Base-by-base conservation (phyloP, 2,113 vertebrate genomes). In the Ovibos moschatus region DNA sequence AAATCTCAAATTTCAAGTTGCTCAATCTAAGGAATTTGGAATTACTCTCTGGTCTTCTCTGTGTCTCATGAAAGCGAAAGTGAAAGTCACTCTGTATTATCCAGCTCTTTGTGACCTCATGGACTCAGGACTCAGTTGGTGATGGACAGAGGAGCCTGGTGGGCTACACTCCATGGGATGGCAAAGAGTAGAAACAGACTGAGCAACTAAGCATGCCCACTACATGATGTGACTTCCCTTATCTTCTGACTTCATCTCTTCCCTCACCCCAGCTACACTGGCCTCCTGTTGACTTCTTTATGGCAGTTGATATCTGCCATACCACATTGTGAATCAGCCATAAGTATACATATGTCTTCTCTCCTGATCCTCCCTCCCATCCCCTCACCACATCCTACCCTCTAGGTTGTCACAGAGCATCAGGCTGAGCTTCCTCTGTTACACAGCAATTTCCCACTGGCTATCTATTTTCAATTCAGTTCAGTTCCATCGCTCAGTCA, bases 401-500 rank as follows among this genome's bases (percentile, higher is more conserved):
- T 71, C 67, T 40, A 40, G 67, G 67, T 23, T 23, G 33, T 19
- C 64, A 67, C 64, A 21, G 33, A 71, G 64, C 4, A 5, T n/a
- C 64, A 36, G 64, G 8, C 0, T 71, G 71, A 74, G 71, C 36
- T 74, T 43, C 36, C 21, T 43, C 36, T 74, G 71, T 23, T 74
- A 74, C 3, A 74, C 36, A 74, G 36, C 36, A 40, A 3, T 43
- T 74, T 74, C 71, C 71, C 71, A 74, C 36, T 74, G 71, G 36
- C 36, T 43, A 7, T 43, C 9, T 71, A 71, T 40, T 40, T 71
- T 23, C 9, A 40, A 0, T 12, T 71, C n/a, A 36, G n/a, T 36
- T 71, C 19, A 40, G n/a, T 40, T 36, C 67, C 1, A 2, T 71
- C 0, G 0, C 67, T 23, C 19, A 40, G n/a, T 71, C 10, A 0